phyloP scores from a whole-genome alignment of 2,888 invertebrate genomes.

The Apoda limacodes region DNA sequence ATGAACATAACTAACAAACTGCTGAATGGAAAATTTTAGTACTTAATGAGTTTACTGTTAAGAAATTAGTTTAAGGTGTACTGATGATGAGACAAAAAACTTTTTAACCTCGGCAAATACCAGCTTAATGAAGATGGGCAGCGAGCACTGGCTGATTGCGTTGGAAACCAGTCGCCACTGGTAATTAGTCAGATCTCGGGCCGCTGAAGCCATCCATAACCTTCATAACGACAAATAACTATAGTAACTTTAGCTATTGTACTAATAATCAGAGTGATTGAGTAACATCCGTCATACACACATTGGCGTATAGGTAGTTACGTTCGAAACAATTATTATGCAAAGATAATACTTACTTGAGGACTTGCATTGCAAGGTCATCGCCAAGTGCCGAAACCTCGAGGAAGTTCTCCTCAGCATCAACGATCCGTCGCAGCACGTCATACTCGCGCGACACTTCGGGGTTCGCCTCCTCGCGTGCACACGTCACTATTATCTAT shows the following conservation, averaged over 20 bases:
- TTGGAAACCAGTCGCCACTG: conserved; percentile 96
- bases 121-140: conserved; percentile 97
- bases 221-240: too few species aligned
- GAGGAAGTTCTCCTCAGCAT: conserved; percentile 88
- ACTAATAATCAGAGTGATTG: too few species aligned
- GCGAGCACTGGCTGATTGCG: conserved; percentile 91
- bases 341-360: conserved; percentile 70
- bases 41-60: too few species aligned
- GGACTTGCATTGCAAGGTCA: conserved; percentile 92
- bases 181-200: conserved; percentile 89
- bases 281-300: too few species aligned
- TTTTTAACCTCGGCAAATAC: conserved; percentile 87
- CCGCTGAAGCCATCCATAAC: conserved; percentile 93
- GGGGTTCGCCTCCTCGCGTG: conserved; percentile 87
- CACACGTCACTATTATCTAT: conserved; percentile 93
- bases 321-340: not conserved
- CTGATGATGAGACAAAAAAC: not conserved
- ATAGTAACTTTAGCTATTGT: too few species aligned
- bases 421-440: conserved; percentile 87
- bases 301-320: too few species aligned
- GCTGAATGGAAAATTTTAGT: too few species aligned
- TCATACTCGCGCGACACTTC: conserved; percentile 90
- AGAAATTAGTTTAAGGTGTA: not conserved
- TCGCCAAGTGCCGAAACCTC: conserved; percentile 92
- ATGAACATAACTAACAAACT: too few species aligned